Base-by-base conservation (phyloP, 2,113 vertebrate species). In the Cyphomyrus discorhynchus region DNA sequence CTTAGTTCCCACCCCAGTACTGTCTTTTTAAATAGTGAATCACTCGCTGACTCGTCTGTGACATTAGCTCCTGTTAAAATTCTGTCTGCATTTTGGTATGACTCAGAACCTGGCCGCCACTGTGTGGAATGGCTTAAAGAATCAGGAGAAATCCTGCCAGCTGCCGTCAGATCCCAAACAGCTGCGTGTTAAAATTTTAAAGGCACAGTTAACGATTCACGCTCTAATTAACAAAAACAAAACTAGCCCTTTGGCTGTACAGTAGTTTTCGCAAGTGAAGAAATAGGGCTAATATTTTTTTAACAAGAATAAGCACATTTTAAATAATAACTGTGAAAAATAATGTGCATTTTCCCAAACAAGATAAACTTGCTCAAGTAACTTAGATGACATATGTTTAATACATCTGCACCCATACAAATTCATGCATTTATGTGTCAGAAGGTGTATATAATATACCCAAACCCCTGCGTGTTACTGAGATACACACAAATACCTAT, bases 151-250 rank as follows among this genome's bases (percentile, higher is more conserved):
- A 52, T 86, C 24, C 80, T 47, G 39, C 80, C 80, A 84, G 21
- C 35, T 86, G 82, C 49, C 13, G 5, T 86, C 49, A 86, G n/a
- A 86, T 35, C 11, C 10, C 24, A 86, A 86, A 86, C 49, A 86
- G 84, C 84, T 47, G 84, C 10, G 49, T 52, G 27, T 86, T 35
- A 53, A 49, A 52, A 53, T 84, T 24, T 46, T 87, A n/a, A 87
- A 53, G 27, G 49, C 49, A 21, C 31, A 87, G 49, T 31, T 24
- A 86, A 86, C 24, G n/a, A 50, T 31, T 50, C 46, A 31, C 46
- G 2, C 84, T 86, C 46, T 53, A 53, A 84, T 84, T 84, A 84
- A 84, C 82, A 84, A 84, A 87, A 52, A 53, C 85, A 87, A 52
- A 56, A 87, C 49, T 21, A 31, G 31, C 27, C 50, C 50, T 53